Evolutionary conservation across 2,113 vertebrate species (phyloP), one percentile per base, ranked within the genome.

Genomic region (Lagopus leucura): DNA sequence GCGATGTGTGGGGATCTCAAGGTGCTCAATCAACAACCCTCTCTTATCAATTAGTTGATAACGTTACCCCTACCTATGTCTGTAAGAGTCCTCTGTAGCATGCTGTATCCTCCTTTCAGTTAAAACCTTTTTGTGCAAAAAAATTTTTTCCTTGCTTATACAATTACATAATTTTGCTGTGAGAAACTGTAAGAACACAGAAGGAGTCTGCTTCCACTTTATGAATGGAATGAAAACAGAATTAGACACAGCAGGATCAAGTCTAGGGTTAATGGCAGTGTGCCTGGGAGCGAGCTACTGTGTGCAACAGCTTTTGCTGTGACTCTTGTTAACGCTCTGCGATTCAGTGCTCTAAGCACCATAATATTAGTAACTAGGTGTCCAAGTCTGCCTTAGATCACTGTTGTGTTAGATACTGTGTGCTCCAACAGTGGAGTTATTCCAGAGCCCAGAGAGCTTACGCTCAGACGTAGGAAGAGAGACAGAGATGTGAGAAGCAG

Each of bases 371-470:
- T 48, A n/a, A 63, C 71, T 82, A 52, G 67, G 30, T 93, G 82
- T 92, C 84, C 93, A 92, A 92, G 89, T 69, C 58, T 82, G 75
- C 12, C 34, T 91, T 72, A 91, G 82, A 79, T 95, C 91, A 87
- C 71, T 82, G 58, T 60, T 93, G 63, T 76, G 87, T 50, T 89
- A 36, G 40, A 36, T 85, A 58, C 71, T 79, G 38, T 22, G 58
- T 92, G 79, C 84, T 89, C 66, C 43, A 75, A 64, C 72, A 83
- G n/a, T 74, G 75, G 78, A 43, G 11, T 43, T 79, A 20, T 61
- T 92, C 54, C 82, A 85, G 82, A 57, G 47, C 78, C 74, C 58
- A 4, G 40, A 61, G 82, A 92, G 19, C 34, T 86, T 28, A 8
- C 42, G 61, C 61, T 71, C 34, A 55, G 3, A 50, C 32, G 73